Evolutionary conservation across 2,797 vertebrate species (phyloP), one percentile per base, ranked within the genome.

Genomic region (Ficedula albicollis): DNA sequence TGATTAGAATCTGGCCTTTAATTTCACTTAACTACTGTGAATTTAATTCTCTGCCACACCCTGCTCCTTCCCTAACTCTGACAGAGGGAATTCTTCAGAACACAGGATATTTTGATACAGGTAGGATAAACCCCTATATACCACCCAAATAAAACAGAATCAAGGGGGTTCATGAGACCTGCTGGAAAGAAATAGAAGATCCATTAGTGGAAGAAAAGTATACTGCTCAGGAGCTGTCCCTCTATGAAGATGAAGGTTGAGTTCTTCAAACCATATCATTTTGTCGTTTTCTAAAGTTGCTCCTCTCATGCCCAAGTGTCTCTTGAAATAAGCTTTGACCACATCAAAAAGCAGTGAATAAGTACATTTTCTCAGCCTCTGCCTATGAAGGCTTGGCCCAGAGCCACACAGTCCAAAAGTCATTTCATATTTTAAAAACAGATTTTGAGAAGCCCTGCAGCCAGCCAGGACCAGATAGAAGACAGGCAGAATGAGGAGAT

Each of bases 391-490:
- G 36, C 13, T 78, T 78, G 79, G 76, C 80, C 54, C n/a, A 58
- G 59, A 91, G 90, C 51, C 83, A 55, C 56, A n/a, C 43, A 66
- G 27, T 58, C 39, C 58, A 88, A 43, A 70, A 91, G 73, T 91
- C 93, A 56, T n/a, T 84, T 91, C 18, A 30, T 36, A 66, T 94
- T 86, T 93, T 72, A 62, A 93, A 91, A 58, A 8, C 34, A 48
- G 18, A 30, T 93, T 90, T 90, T 93, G 91, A 97, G 64, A 91
- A 82, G 80, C 43, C 59, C 91, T 73, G 77, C 38, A 86, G 91
- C 27, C 46, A 94, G 29, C 7, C 39, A 73, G 43, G 21, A 90
- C 55, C 46, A 75, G 66, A 75, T 68, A 62, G 49, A 83, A 63
- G 62, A 62, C 41, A 76, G 44, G 10, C 36, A 83, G 39, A 44